Base-by-base conservation (phyloP, 2,888 invertebrate genomes). In the Spisula subtruncata region DNA sequence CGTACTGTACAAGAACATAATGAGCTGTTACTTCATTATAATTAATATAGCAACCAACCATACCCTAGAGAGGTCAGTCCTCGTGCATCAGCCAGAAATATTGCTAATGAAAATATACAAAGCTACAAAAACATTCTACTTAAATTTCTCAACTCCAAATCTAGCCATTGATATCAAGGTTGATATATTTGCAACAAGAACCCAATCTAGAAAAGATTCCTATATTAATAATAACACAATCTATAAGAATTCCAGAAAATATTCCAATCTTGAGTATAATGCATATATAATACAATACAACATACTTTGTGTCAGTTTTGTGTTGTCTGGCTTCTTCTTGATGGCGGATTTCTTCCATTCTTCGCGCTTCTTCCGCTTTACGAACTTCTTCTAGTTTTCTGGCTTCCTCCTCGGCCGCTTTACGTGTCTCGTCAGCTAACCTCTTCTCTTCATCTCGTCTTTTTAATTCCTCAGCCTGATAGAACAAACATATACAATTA, bases 231-330 rank as follows among this genome's bases (percentile, higher is more conserved):
- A 18, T n/a, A n/a, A n/a, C 75, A 32, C 75, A 35, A 75, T 75
- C 29, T 75, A 75, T 35, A 35, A 75, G 75, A 75, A 75, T 32
- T 16, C 60, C 10, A 66, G 60, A 66, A 25, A 66, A 66, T 25
- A 66, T 66, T 66, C 60, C n/a, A 25, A n/a, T 66, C 60, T 25
- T 41, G 41, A 41, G 12, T 35, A 18, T n/a, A n/a, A n/a, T n/a
- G n/a, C n/a, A n/a, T 75, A 16, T 32, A 75, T 16, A 75, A 60
- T 14, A 84, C 25, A 66, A 32, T 54, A 54, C 54, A 86, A 41
- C 86, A 56, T 93, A 94, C 94, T 94, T 95, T 93, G 93, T 93
- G 82, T 94, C 91, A 1, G 86, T 85, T 89, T 93, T 93, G 60
- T 93, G 91, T 83, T 92, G 92, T 46, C 90, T 91, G 8, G 92